Evolutionary conservation across 2,113 vertebrate genomes (phyloP), one percentile per base, ranked within the genome.

Genomic region (Plectropomus leopardus): DNA sequence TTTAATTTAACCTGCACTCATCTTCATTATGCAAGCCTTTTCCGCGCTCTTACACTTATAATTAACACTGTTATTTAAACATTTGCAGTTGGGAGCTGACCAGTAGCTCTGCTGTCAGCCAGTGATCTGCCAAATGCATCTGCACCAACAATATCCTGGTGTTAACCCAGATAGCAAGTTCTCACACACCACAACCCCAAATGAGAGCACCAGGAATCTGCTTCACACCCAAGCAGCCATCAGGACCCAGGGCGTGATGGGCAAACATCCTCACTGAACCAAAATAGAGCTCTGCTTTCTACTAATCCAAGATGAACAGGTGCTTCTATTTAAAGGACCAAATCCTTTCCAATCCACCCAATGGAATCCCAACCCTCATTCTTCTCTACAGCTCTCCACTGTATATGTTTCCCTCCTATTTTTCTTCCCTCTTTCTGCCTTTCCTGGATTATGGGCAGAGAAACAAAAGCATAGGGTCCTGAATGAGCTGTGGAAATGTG

Each of bases 281-380:
- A 87, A 92, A 95, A 94, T 93, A 94, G 92, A 88, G 87, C 78
- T 60, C 40, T 64, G 84, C 91, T 91, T 90, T 86, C 87, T 72
- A 76, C 85, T 95, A 95, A 95, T 94, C 95, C 93, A 81, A 89
- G 86, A 87, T 89, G 89, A 95, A 94, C 94, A 95, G 93, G 94
- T 94, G 92, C 68, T 92, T 86, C 95, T 95, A 95, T 95, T 93
- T 94, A 92, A 87, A 93, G 92, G 82, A 72, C 64, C 81, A 94
- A 95, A 95, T 95, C 94, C 93, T 90, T 74, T 89, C 66, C 93
- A 91, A 90, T 93, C 89, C 93, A 86, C 82, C 80, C 84, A 48
- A 30, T 81, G 89, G 88, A 87, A 88, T 93, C 84, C 64, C 74
- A 85, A 16, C 66, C 58, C 84, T 65, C 53, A 59, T 50, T 63